phyloP scores from a whole-genome alignment of 2,797 vertebrate species.

The Muraenolepis orangiensis region DNA sequence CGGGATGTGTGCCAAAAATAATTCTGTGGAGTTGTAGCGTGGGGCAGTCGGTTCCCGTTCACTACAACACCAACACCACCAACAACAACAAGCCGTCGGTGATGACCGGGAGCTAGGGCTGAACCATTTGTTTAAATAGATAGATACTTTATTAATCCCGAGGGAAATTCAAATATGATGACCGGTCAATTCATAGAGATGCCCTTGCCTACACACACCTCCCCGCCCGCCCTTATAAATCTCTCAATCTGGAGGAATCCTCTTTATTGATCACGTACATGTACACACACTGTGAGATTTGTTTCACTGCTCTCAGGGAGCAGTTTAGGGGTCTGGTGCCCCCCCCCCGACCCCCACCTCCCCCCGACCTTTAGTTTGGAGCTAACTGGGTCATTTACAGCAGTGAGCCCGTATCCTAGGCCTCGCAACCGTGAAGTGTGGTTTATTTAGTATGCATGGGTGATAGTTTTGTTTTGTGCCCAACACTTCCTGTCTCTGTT shows the following conservation, averaged over 20 bases:
- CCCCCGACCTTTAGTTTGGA: constrained; percentile 35
- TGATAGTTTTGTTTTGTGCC: constrained; percentile 17
- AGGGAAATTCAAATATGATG: too few relatives aligned
- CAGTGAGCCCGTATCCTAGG: constrained; percentile 31
- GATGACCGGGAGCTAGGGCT: background rate
- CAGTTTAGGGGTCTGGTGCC: too few relatives aligned
- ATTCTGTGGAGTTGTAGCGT: background rate
- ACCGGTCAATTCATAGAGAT: too few relatives aligned
- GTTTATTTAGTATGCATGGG: constrained; percentile 4
- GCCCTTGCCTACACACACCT: too few relatives aligned
- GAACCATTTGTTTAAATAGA: too few relatives aligned
- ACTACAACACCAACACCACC: too few relatives aligned
- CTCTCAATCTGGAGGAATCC: too few relatives aligned
- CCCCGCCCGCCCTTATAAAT: too few relatives aligned
- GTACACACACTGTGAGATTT: too few relatives aligned
- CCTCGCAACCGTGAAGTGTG: constrained; percentile 35
- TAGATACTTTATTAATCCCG: too few relatives aligned
- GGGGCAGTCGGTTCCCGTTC: background rate
- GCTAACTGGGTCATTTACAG: constrained; percentile 50
- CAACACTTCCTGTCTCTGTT: background rate
- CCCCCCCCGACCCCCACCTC: constrained; percentile 37
- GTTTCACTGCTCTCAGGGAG: too few relatives aligned
- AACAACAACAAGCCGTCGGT: background rate
- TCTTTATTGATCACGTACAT: too few relatives aligned
- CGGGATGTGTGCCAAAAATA: background rate